These are phyloP conservation scores for Odobenus rosmarus DNA, from an alignment of 2,113 vertebrate species.

Conservation along the genomic window DNA sequence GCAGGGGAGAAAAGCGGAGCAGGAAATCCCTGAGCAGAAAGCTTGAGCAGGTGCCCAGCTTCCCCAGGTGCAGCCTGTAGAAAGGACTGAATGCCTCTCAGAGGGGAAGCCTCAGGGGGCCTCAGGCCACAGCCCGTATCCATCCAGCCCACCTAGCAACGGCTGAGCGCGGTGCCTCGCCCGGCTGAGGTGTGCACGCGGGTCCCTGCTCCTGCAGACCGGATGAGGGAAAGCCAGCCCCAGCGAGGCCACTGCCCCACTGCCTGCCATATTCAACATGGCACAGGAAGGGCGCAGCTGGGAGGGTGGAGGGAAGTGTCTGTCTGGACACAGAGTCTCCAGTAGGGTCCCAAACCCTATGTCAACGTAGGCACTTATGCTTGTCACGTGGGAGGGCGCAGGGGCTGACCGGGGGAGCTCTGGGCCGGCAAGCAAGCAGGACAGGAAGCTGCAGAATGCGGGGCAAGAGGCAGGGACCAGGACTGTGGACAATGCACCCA, in stretches of 20 bases:
- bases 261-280: not conserved
- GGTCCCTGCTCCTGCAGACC: not conserved
- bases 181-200: rapidly evolving
- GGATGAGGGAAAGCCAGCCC: not conserved
- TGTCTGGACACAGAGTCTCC: not conserved
- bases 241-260: not conserved
- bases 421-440: not conserved
- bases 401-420: rapidly evolving
- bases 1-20: not conserved
- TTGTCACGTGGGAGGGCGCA: not conserved
- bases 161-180: rapidly evolving
- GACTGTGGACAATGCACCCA: rapidly evolving
- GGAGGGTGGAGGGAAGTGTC: not conserved
- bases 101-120: rapidly evolving
- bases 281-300: not conserved
- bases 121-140: not conserved
- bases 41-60: not conserved
- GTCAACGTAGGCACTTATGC: not conserved
- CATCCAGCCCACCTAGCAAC: not conserved
- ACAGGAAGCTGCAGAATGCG: not conserved
- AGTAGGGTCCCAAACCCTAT: not conserved
- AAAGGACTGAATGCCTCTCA: not conserved
- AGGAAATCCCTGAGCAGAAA: not conserved
- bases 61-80: not conserved
- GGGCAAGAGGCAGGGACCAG: not conserved